Evolutionary conservation across 2,113 vertebrate species (phyloP).

Genomic region (Opisthocomus hoazin): DNA sequence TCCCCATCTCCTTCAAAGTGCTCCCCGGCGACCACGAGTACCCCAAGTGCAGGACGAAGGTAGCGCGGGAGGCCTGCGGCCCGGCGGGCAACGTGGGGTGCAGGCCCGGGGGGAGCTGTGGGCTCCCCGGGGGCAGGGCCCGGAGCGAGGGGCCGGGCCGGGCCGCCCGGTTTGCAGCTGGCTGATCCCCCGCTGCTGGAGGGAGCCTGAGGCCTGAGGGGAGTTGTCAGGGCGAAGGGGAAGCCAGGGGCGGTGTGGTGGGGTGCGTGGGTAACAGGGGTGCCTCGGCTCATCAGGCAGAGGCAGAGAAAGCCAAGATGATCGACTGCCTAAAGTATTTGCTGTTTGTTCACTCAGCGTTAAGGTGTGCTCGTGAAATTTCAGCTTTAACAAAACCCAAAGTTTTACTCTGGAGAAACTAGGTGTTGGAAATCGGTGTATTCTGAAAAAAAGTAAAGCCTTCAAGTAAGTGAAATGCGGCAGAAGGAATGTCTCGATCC

Average conservation of each 20-base stretch:
- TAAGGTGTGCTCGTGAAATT: not conserved
- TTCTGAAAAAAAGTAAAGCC: not conserved
- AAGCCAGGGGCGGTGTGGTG: rapidly evolving
- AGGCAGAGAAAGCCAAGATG: not conserved
- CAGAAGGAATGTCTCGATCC: not conserved
- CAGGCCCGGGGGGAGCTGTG: rapidly evolving
- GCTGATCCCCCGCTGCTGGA: rapidly evolving
- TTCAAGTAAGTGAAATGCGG: not conserved
- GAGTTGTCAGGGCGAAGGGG: not conserved
- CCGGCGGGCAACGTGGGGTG: too few relatives aligned
- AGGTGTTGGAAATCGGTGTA: rapidly evolving
- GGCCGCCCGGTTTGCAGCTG: rapidly evolving
- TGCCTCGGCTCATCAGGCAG: not conserved
- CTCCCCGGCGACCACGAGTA: constrained; percentile 96
- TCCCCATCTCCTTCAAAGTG: constrained; percentile 97
- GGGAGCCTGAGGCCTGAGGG: not conserved
- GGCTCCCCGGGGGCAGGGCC: not conserved
- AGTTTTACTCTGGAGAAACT: not conserved
- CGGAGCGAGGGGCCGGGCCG: not conserved
- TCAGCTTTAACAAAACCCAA: not conserved
- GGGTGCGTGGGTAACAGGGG: rapidly evolving
- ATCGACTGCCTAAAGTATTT: not conserved
- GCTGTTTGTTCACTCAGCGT: not conserved
- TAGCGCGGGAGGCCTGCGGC: constrained; percentile 54
- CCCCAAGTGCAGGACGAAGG: constrained; percentile 96